These are phyloP conservation scores for Rhamnusium bicolor DNA, from an alignment of 2,888 invertebrate species.

Conservation along the genomic window DNA sequence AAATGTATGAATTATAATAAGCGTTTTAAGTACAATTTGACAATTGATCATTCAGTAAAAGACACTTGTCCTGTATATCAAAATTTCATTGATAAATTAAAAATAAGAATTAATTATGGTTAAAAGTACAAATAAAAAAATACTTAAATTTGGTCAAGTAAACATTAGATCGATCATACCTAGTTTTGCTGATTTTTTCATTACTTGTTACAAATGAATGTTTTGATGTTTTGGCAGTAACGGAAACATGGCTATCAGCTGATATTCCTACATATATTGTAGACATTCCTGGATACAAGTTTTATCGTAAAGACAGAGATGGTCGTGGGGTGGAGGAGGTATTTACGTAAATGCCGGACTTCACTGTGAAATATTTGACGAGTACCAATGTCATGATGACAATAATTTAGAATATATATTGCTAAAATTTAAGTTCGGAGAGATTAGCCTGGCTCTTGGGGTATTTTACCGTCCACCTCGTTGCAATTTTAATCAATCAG, in stretches of 20 bases:
- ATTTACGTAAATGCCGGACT: neutral
- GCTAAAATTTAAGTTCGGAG: neutral
- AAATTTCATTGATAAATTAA: too few relatives aligned
- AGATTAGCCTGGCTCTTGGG: neutral
- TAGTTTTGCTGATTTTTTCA: neutral
- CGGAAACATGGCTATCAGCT: neutral
- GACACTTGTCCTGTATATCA: too few relatives aligned
- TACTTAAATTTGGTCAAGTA: too few relatives aligned
- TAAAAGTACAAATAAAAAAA: too few relatives aligned
- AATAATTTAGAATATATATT: neutral
- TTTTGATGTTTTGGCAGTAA: neutral
- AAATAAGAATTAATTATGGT: too few relatives aligned
- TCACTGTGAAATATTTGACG: neutral
- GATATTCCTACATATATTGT: neutral
- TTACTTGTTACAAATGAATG: neutral
- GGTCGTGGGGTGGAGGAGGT: neutral
- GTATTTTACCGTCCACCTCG: neutral
- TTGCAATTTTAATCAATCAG: neutral
- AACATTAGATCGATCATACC: too few relatives aligned
- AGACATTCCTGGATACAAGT: neutral
- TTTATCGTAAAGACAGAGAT: neutral
- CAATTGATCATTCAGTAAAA: too few relatives aligned
- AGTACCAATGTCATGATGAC: neutral
- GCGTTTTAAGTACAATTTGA: too few relatives aligned
- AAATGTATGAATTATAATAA: too few relatives aligned